Percentiles rank a stretch among this genome's conserved stretches.
phyloP scores from a whole-genome alignment of 1,140 invertebrate species.

The Himalopsyche phryganea region DNA sequence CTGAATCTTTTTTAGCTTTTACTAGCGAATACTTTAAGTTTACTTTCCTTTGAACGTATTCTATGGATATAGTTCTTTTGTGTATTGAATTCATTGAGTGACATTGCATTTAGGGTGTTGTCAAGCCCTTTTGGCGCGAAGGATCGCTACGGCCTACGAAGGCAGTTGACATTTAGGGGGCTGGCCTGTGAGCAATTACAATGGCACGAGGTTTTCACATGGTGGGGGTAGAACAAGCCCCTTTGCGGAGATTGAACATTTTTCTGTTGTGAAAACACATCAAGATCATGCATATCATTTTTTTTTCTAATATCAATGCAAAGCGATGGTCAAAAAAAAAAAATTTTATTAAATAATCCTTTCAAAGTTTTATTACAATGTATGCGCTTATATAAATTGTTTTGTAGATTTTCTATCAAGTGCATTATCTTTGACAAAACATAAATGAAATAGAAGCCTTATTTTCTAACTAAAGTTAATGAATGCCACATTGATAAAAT shows the following conservation, averaged over 20 bases:
- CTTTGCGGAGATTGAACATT: conserved; percentile 9
- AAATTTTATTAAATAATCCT: too few relatives aligned
- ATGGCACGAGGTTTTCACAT: conserved; percentile 14
- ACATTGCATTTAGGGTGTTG: conserved; percentile 31
- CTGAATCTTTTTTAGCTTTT: conserved; percentile 5
- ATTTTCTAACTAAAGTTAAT: too few relatives aligned
- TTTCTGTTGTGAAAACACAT: too few relatives aligned
- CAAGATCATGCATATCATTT: too few relatives aligned
- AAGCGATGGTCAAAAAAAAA: too few relatives aligned
- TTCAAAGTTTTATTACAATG: too few relatives aligned
- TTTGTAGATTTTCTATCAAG: too few relatives aligned
- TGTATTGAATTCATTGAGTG: conserved; percentile 9
- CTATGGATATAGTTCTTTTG: background rate
- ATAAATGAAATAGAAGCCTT: too few relatives aligned
- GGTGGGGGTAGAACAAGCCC: conserved; percentile 24
- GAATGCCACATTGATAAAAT: too few relatives aligned
- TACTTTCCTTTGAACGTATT: background rate
- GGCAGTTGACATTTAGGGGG: conserved; percentile 28
- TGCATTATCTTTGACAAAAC: too few relatives aligned
- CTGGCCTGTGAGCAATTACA: conserved; percentile 29
- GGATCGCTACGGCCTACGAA: conserved; percentile 24
- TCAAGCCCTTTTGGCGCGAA: conserved; percentile 22
- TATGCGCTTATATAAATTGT: too few relatives aligned
- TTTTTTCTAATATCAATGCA: too few relatives aligned
- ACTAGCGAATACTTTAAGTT: background rate